phyloP scores from a whole-genome alignment of 2,797 vertebrate genomes.

The Toxotes lorentzi region DNA sequence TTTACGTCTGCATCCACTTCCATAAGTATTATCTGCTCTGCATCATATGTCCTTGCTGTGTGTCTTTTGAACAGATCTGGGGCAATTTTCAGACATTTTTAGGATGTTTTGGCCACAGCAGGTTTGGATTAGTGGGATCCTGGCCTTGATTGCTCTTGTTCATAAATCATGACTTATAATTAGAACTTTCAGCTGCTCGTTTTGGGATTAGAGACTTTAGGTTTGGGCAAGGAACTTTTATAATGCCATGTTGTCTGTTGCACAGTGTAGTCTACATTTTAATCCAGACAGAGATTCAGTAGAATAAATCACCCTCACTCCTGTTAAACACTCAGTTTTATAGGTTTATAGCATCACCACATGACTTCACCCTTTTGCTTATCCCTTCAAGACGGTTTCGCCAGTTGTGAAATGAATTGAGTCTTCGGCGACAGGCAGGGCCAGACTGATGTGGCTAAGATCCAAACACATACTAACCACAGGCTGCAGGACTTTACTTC shows the following conservation, averaged over 20 bases:
- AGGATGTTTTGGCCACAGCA: slow-evolving; percentile 69
- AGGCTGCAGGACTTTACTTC: slow-evolving; percentile 52
- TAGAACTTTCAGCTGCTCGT: slow-evolving; percentile 66
- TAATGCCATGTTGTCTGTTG: slow-evolving; percentile 47
- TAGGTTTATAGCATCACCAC: slow-evolving; percentile 63
- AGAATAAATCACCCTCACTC: slow-evolving; percentile 52
- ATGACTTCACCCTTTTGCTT: slow-evolving; percentile 76
- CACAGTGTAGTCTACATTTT: slow-evolving; percentile 17
- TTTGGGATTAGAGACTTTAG: slow-evolving; percentile 58
- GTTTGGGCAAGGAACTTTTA: slow-evolving; percentile 34
- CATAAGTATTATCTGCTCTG: slow-evolving; percentile 25
- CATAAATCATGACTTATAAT: slow-evolving; percentile 74
- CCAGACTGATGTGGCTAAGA: slow-evolving; percentile 72
- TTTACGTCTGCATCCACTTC: slow-evolving; percentile 47
- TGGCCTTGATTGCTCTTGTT: slow-evolving; percentile 70
- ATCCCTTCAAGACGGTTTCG: slow-evolving; percentile 69
- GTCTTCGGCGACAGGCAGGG: slow-evolving; percentile 60
- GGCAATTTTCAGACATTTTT: slow-evolving; percentile 73
- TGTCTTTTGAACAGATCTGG: slow-evolving; percentile 56
- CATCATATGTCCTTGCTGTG: slow-evolving; percentile 41
- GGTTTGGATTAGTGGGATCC: slow-evolving; percentile 76
- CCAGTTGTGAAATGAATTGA: slow-evolving; percentile 70
- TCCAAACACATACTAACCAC: slow-evolving; percentile 71
- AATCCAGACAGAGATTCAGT: slow-evolving; percentile 27
- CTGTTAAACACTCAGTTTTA: slow-evolving; percentile 62